Evolutionary conservation across 2,797 vertebrate species (phyloP).

Genomic region (Fistularia commersonii): DNA sequence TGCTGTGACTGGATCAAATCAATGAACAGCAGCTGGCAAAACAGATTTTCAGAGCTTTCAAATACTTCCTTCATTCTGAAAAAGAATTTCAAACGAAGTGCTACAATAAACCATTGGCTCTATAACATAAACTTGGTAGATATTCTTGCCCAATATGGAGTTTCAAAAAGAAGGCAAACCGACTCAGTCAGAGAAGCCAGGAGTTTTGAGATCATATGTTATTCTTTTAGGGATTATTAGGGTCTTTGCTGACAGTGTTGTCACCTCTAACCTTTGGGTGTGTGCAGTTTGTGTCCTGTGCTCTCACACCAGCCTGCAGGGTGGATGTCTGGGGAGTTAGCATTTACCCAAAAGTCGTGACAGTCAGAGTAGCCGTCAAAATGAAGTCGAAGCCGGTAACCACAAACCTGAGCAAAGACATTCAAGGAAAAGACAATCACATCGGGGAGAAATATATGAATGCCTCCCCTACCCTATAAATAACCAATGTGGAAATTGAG

Average conservation of each 20-base stretch:
- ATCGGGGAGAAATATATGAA: too few species aligned
- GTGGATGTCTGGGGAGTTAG: constrained; percentile 90
- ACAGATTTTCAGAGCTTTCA: too few species aligned
- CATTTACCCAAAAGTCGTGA: constrained; percentile 98
- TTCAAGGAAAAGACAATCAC: not conserved
- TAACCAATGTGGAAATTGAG: not conserved
- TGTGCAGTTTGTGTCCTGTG: constrained; percentile 92
- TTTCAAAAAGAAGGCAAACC: too few species aligned
- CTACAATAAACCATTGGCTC: too few species aligned
- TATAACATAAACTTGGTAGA: too few species aligned
- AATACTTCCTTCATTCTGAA: too few species aligned
- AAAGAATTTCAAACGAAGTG: too few species aligned
- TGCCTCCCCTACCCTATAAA: too few species aligned
- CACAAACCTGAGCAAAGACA: constrained; percentile 81
- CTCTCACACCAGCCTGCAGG: constrained; percentile 93
- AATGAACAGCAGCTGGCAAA: too few species aligned
- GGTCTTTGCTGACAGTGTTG: not conserved
- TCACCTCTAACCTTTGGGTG: constrained; percentile 86
- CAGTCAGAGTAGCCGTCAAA: constrained; percentile 97
- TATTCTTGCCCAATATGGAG: too few species aligned
- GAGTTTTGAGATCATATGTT: not conserved
- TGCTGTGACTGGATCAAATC: too few species aligned
- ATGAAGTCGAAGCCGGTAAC: constrained; percentile 93
- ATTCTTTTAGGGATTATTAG: not conserved
- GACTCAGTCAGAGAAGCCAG: too few species aligned